phyloP scores from a whole-genome alignment of 2,113 vertebrate species.

The Myotis brandtii region DNA sequence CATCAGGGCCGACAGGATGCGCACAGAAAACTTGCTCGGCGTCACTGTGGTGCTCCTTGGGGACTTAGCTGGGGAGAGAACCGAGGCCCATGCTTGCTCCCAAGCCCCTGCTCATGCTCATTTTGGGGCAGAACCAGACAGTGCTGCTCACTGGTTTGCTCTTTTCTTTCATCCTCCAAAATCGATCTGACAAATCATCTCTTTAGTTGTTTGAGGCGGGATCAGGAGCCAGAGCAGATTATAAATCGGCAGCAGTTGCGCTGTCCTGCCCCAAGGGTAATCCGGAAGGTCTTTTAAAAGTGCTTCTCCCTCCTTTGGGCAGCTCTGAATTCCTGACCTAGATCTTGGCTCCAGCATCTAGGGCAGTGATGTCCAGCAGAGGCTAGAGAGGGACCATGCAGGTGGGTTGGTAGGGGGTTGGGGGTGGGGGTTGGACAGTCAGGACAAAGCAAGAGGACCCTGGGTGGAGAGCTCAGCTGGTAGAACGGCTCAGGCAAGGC shows the following conservation, averaged over 20 bases:
- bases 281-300: not conserved
- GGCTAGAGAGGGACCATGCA: not conserved
- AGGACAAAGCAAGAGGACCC: not conserved
- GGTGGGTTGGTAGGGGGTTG: not conserved
- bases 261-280: not conserved
- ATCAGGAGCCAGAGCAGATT: constrained; percentile 15
- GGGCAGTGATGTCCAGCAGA: not conserved
- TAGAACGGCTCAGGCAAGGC: not conserved
- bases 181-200: not conserved
- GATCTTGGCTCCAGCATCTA: constrained; percentile 24
- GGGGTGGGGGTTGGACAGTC: not conserved
- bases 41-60: not conserved
- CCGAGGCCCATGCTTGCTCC: not conserved
- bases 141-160: not conserved
- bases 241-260: not conserved
- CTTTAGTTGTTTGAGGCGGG: not conserved
- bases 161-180: not conserved
- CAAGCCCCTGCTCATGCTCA: not conserved
- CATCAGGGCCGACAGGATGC: not conserved
- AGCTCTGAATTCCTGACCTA: constrained; percentile 41
- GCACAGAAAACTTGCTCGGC: not conserved
- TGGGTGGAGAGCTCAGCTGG: not conserved
- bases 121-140: not conserved
- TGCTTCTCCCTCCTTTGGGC: not conserved
- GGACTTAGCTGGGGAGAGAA: not conserved